Percentiles rank a stretch among this genome's conserved stretches.
Evolutionary conservation across 2,113 vertebrate species (phyloP).

Genomic region (Lampris megalopsis): DNA sequence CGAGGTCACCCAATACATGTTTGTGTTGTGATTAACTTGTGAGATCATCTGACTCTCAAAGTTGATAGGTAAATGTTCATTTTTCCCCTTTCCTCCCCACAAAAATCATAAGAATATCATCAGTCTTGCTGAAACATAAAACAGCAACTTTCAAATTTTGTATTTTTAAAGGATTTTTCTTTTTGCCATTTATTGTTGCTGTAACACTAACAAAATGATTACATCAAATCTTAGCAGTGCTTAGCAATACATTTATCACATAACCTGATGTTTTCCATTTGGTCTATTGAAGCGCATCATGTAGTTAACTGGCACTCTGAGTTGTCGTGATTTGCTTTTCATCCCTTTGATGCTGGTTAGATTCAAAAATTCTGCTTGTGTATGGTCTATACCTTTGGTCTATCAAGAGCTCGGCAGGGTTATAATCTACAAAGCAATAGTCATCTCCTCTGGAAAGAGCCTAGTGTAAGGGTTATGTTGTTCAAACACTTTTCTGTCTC

Average conservation of each 20-base stretch:
- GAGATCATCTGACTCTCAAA: too few relatives aligned
- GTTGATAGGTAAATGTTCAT: too few relatives aligned
- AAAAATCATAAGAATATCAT: too few relatives aligned
- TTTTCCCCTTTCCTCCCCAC: too few relatives aligned
- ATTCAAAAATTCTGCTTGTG: constrained; percentile 83
- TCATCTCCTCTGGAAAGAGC: constrained; percentile 76
- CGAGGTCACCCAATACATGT: too few relatives aligned
- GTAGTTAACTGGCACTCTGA: constrained; percentile 74
- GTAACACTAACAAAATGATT: constrained; percentile 1
- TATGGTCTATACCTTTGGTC: constrained; percentile 81
- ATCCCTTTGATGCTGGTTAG: constrained; percentile 78
- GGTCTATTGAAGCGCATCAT: constrained; percentile 45
- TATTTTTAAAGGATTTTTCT: too few relatives aligned
- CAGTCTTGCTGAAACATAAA: too few relatives aligned
- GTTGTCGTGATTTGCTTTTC: constrained; percentile 79
- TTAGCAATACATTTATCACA: background rate
- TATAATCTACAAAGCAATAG: constrained; percentile 71
- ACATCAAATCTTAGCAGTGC: background rate
- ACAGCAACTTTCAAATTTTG: too few relatives aligned
- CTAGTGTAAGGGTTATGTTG: constrained; percentile 55
- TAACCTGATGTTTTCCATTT: constrained; percentile 25
- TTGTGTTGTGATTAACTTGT: too few relatives aligned
- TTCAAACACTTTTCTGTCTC: constrained; percentile 71
- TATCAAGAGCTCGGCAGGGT: constrained; percentile 76
- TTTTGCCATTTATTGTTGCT: too few relatives aligned